Evolutionary conservation across 2,797 vertebrate genomes (phyloP).

Genomic region (Tapera naevia): DNA sequence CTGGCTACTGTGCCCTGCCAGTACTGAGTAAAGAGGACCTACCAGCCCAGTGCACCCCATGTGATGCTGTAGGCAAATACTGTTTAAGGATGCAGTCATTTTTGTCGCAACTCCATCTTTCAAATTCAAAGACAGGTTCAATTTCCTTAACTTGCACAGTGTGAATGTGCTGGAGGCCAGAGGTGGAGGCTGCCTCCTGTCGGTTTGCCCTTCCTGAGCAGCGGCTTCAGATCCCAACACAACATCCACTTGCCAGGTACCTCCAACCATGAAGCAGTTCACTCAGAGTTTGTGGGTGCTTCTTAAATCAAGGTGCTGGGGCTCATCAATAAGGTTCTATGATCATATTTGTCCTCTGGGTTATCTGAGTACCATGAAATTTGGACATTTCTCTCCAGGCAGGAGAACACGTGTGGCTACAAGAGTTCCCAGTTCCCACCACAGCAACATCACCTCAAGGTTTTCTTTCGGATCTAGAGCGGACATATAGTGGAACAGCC

Average conservation of each 20-base stretch:
- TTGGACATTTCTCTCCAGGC: neutral
- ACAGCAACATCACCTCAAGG: neutral
- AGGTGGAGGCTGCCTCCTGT: neutral
- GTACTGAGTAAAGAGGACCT: neutral
- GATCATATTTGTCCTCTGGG: neutral
- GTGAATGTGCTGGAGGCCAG: neutral
- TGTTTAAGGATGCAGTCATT: neutral
- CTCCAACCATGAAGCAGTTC: neutral
- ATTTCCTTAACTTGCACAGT: accelerated
- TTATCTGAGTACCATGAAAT: neutral
- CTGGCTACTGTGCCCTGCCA: neutral
- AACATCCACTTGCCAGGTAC: neutral
- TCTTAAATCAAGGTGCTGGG: neutral
- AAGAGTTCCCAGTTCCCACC: neutral
- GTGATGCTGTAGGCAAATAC: neutral
- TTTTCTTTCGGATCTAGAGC: neutral
- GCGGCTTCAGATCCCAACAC: neutral
- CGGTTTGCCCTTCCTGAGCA: neutral
- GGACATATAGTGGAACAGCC: neutral
- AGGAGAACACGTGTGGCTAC: neutral
- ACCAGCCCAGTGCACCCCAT: accelerated
- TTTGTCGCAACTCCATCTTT: neutral
- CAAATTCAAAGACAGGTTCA: neutral
- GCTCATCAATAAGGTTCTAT: neutral
- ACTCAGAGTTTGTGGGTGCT: neutral